A percentile compares a stretch with the other conserved stretches of the same genome.
These are phyloP conservation scores for Ferdinandea cuprea DNA, from an alignment of 2,888 invertebrate species.

Conservation along the genomic window DNA sequence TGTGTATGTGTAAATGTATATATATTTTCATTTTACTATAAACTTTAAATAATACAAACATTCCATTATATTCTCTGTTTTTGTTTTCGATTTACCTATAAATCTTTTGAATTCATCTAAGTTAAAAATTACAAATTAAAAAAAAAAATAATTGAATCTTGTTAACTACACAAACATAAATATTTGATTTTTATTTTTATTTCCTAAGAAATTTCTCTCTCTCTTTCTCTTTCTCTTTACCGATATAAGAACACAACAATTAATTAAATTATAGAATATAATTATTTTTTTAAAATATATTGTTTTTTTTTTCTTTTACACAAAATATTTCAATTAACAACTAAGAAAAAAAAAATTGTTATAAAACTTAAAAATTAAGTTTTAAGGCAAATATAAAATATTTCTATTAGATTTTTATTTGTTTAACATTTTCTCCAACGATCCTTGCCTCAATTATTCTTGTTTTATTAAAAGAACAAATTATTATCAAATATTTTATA, in stretches of 20 bases:
- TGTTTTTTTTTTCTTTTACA: conserved; percentile 51
- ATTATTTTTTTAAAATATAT: conserved; percentile 44
- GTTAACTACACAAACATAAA: conserved; percentile 72
- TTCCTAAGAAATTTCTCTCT: conserved; percentile 22
- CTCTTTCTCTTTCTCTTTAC: conserved; percentile 37
- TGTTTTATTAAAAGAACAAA: conserved; percentile 46
- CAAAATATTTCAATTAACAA: conserved; percentile 53
- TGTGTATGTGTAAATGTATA: conserved; percentile 35
- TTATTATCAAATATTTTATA: conserved; percentile 62
- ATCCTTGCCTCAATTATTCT: conserved; percentile 70
- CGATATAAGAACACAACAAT: conserved; percentile 73
- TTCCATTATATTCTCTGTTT: conserved; percentile 44
- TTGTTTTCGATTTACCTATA: conserved; percentile 61
- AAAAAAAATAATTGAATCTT: conserved; percentile 35
- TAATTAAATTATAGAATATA: conserved; percentile 61
- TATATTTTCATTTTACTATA: conserved; percentile 61
- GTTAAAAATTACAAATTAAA: conserved; percentile 37
- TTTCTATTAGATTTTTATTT: conserved; percentile 30
- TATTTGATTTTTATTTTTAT: conserved; percentile 40
- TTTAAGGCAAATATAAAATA: conserved; percentile 69
- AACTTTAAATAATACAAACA: conserved; percentile 64
- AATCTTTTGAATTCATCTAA: conserved; percentile 63
- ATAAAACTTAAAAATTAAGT: conserved; percentile 54
- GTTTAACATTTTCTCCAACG: conserved; percentile 48
- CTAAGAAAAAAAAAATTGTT: conserved; percentile 11